Conservation (phyloP, 2,113 vertebrate genomes). For the Heloderma charlesbogerti region DNA sequence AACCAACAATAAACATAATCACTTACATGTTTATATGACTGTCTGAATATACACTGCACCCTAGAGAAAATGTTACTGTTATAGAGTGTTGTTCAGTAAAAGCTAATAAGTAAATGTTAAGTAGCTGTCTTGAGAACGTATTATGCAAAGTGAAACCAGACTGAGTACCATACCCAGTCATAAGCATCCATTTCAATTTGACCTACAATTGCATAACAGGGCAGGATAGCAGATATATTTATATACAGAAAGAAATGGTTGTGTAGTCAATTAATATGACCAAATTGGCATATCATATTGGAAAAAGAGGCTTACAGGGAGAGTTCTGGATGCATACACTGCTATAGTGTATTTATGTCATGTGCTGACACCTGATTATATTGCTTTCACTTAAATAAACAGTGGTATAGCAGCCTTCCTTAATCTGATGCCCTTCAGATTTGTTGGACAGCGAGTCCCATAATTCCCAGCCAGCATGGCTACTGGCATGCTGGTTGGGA, state of each 20-base stretch:
- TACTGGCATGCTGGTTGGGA: too few species aligned
- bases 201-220: background rate
- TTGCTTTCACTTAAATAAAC: background rate
- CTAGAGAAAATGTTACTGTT: slow-evolving; percentile 21
- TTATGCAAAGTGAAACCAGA: background rate
- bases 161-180: background rate
- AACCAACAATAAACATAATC: background rate
- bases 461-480: too few species aligned
- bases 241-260: background rate
- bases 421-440: too few species aligned
- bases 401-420: too few species aligned
- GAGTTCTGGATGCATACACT: background rate
- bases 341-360: background rate
- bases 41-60: background rate
- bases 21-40: background rate
- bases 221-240: background rate
- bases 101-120: slow-evolving; percentile 6
- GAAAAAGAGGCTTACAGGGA: background rate
- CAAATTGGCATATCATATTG: background rate
- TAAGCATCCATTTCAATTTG: background rate
- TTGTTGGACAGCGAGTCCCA: too few species aligned
- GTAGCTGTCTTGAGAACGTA: background rate
- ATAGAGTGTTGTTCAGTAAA: background rate
- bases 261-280: slow-evolving; percentile 2
- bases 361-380: background rate